Evolutionary conservation across 1,140 invertebrate species (phyloP).

Genomic region (Heliconius nattereri): DNA sequence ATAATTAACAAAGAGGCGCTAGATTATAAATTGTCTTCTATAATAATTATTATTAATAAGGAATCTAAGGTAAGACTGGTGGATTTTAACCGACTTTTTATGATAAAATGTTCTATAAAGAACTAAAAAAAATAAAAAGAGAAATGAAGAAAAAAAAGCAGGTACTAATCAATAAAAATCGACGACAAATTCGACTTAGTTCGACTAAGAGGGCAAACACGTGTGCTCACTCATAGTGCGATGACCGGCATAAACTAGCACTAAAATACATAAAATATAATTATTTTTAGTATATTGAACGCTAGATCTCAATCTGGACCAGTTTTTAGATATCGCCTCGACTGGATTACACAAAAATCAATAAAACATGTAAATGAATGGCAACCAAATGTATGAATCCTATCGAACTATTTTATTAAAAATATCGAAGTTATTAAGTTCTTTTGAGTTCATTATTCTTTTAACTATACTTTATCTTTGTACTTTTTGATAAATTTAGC

Average conservation of each 20-base stretch:
- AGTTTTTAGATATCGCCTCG: constrained; percentile 1
- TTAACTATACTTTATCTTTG: not conserved
- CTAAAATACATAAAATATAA: not conserved
- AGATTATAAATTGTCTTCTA: too few species aligned
- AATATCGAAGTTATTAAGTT: not conserved
- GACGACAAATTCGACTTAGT: not conserved
- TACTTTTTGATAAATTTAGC: too few species aligned
- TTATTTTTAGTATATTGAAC: not conserved
- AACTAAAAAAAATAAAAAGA: too few species aligned
- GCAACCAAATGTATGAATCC: not conserved
- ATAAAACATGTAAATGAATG: not conserved
- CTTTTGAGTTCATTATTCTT: not conserved
- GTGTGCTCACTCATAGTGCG: not conserved
- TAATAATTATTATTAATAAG: too few species aligned
- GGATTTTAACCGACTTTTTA: too few species aligned
- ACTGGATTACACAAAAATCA: not conserved
- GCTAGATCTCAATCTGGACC: not conserved
- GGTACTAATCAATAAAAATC: not conserved
- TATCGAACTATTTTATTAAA: not conserved
- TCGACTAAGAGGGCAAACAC: not conserved
- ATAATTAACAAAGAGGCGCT: too few species aligned
- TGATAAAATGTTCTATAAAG: too few species aligned
- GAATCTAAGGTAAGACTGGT: too few species aligned
- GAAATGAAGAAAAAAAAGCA: too few species aligned
- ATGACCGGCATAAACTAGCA: not conserved